Percentiles rank a stretch among this genome's conserved stretches.
These are phyloP conservation scores for Oscheius sp. DNA, from an alignment of 2,888 invertebrate species.

Conservation along the genomic window DNA sequence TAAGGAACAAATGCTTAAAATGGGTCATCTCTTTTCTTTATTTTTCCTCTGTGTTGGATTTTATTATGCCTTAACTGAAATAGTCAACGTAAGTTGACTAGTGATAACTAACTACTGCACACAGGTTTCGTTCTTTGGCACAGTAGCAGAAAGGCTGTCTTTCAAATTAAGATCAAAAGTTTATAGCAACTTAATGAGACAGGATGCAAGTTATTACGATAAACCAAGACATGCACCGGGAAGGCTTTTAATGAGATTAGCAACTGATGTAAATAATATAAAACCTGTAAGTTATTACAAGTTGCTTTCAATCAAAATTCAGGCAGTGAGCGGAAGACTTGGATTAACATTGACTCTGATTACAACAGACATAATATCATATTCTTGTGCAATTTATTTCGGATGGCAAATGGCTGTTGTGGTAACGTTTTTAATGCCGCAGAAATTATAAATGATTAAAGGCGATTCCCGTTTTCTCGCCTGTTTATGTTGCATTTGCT, in stretches of 20 bases:
- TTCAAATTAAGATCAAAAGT: slow-evolving; percentile 70
- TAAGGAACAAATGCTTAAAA: not conserved
- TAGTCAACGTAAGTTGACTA: slow-evolving; percentile 9
- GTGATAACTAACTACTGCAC: too few species aligned
- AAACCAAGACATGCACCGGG: slow-evolving; percentile 70
- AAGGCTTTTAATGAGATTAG: slow-evolving; percentile 71
- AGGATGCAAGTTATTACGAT: slow-evolving; percentile 73
- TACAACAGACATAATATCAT: slow-evolving; percentile 70
- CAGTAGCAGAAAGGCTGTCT: slow-evolving; percentile 68
- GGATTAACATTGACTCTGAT: slow-evolving; percentile 70
- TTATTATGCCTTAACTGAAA: not conserved
- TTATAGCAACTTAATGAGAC: slow-evolving; percentile 70
- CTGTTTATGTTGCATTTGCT: not conserved
- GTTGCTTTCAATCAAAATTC: too few species aligned
- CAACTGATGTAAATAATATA: slow-evolving; percentile 72
- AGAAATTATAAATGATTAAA: not conserved
- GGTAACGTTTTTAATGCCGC: slow-evolving; percentile 59
- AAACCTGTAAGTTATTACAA: slow-evolving; percentile 60
- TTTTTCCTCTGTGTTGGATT: not conserved
- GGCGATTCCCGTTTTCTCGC: slow-evolving; percentile 2
- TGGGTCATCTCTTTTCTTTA: not conserved
- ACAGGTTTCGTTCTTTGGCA: too few species aligned
- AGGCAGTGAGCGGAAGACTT: slow-evolving; percentile 71
- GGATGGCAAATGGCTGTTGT: slow-evolving; percentile 72
- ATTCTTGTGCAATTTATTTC: slow-evolving; percentile 71